These are phyloP conservation scores for Hypomesus transpacificus DNA, from an alignment of 2,113 vertebrate genomes.

Conservation along the genomic window DNA sequence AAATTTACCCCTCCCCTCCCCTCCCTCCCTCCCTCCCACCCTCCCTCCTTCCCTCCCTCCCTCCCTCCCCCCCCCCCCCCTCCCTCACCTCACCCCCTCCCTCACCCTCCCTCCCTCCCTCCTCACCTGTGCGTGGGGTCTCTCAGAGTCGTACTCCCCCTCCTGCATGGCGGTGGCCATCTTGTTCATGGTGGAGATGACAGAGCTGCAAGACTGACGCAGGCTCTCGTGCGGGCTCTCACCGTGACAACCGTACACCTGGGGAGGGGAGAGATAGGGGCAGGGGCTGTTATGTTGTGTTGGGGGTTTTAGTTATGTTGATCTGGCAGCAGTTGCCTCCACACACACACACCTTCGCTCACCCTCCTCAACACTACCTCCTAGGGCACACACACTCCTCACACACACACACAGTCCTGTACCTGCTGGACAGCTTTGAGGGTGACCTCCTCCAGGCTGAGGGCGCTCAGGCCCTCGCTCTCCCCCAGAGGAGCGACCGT, in stretches of 20 bases:
- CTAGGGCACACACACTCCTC: too few species aligned
- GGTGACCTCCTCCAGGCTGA: constrained; percentile 84
- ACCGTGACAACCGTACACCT: constrained; percentile 65
- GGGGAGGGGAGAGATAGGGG: neutral
- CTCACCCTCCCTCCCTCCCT: too few species aligned
- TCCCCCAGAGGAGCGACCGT: constrained; percentile 84
- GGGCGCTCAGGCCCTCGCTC: constrained; percentile 83
- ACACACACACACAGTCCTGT: too few species aligned
- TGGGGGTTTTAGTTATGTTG: too few species aligned
- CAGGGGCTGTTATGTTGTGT: neutral
- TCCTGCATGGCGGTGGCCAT: constrained; percentile 99
- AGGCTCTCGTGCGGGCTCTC: constrained; percentile 83
- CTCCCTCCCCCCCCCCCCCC: constrained; percentile 57
- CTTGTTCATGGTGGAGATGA: constrained; percentile 97
- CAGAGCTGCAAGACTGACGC: constrained; percentile 87
- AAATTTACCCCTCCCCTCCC: too few species aligned
- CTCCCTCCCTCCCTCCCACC: constrained; percentile 40
- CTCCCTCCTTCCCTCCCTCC: too few species aligned
- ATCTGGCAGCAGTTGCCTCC: too few species aligned
- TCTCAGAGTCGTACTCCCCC: constrained; percentile 92
- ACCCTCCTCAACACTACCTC: too few species aligned
- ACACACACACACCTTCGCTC: too few species aligned
- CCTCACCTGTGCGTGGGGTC: constrained; percentile 74
- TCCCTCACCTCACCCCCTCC: too few species aligned
- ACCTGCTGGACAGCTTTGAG: constrained; percentile 94